Percentiles rank a stretch among this genome's conserved stretches.
Evolutionary conservation across 2,113 vertebrate species (phyloP).

Genomic region (Danionella cerebrum): DNA sequence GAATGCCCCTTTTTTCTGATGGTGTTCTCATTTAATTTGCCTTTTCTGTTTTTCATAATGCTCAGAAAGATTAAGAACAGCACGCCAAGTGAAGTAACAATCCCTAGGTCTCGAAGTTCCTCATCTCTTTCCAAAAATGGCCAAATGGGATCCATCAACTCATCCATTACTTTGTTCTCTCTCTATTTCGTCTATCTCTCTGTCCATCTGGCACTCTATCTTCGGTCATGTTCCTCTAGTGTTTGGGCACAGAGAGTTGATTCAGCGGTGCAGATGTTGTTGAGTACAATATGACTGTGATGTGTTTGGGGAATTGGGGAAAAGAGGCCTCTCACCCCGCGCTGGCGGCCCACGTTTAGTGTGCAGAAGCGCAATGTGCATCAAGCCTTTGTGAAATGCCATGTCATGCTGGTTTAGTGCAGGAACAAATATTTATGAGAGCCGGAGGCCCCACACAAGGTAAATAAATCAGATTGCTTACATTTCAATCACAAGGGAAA

Average conservation of each 20-base stretch:
- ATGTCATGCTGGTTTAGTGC: constrained; percentile 66
- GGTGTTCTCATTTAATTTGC: neutral
- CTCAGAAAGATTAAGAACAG: neutral
- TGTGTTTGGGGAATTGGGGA: constrained; percentile 48
- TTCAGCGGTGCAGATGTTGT: constrained; percentile 48
- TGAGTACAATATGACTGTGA: constrained; percentile 42
- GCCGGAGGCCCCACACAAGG: constrained; percentile 62
- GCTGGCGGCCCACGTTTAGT: constrained; percentile 58
- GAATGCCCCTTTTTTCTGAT: neutral
- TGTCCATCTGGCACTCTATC: constrained; percentile 22
- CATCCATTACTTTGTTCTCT: constrained; percentile 17
- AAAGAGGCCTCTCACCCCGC: constrained; percentile 44
- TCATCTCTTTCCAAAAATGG: neutral
- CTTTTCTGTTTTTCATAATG: neutral
- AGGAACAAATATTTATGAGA: constrained; percentile 71
- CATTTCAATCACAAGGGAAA: constrained; percentile 50
- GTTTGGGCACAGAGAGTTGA: constrained; percentile 3
- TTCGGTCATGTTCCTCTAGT: neutral
- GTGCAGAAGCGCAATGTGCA: constrained; percentile 51
- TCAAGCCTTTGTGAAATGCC: constrained; percentile 66
- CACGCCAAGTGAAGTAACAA: neutral
- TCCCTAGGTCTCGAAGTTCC: neutral
- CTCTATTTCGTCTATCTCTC: constrained; percentile 27
- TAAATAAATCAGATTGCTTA: constrained; percentile 67
- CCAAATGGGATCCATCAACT: constrained; percentile 31